Evolutionary conservation across 2,797 vertebrate species (phyloP).

Genomic region (Falco berigora): DNA sequence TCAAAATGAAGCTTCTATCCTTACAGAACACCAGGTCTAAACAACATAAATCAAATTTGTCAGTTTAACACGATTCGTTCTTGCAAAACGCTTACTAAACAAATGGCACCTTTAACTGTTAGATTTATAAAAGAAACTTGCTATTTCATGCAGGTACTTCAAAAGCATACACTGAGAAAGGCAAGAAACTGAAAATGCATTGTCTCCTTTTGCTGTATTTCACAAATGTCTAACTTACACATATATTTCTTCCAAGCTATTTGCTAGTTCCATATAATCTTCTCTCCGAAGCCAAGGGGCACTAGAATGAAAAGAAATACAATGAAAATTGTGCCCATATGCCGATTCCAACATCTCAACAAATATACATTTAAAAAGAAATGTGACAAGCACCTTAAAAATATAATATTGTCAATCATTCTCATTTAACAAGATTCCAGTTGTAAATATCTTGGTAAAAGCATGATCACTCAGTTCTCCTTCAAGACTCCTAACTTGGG

Average conservation of each 20-base stretch:
- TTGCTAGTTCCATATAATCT: constrained; percentile 81
- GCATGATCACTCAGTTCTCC: not conserved
- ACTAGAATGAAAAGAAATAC: constrained; percentile 73
- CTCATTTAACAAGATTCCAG: not conserved
- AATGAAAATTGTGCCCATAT: not conserved
- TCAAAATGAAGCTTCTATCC: not conserved
- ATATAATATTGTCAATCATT: not conserved
- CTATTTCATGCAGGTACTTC: not conserved
- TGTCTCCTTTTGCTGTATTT: not conserved
- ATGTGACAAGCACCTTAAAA: not conserved
- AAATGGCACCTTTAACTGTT: not conserved
- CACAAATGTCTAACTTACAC: constrained; percentile 77
- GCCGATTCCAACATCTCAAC: not conserved
- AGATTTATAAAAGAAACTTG: not conserved
- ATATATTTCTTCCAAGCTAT: constrained; percentile 92
- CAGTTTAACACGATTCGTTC: not conserved
- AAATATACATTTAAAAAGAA: not conserved
- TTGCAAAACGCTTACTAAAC: not conserved
- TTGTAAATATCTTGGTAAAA: not conserved
- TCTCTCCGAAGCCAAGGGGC: constrained; percentile 89
- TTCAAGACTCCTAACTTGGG: not conserved
- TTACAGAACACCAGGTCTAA: not conserved
- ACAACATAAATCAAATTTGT: not conserved
- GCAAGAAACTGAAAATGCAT: not conserved
- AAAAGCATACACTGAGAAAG: not conserved